phyloP scores from a whole-genome alignment of 1,140 invertebrate species.

The Drosophila asahinai region DNA sequence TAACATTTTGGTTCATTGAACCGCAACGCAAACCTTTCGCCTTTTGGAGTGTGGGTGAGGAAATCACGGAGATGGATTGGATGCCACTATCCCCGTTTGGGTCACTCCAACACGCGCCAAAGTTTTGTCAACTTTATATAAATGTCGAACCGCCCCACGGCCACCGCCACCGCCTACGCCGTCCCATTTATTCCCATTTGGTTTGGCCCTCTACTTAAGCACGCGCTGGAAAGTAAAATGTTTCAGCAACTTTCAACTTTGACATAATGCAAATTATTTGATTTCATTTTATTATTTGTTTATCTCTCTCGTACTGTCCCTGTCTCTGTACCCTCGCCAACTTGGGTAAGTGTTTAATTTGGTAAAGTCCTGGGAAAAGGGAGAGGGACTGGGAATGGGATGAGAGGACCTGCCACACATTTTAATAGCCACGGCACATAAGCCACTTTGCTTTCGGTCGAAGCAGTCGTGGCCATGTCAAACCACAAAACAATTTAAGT shows the following conservation, averaged over 20 bases:
- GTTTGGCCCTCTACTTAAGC: conserved; percentile 58
- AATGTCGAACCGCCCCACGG: conserved; percentile 15
- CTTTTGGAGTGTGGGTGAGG: background rate
- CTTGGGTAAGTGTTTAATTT: conserved; percentile 51
- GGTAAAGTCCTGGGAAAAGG: conserved; percentile 18
- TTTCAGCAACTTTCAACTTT: conserved; percentile 71
- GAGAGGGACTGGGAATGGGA: background rate
- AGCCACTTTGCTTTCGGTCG: conserved; percentile 57
- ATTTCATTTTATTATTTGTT: conserved; percentile 72
- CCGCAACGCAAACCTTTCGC: conserved; percentile 25
- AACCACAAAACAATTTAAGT: conserved; percentile 79
- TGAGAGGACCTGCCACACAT: conserved; percentile 52
- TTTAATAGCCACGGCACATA: conserved; percentile 69
- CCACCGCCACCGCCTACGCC: background rate
- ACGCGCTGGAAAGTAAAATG: conserved; percentile 57
- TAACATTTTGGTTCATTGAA: conserved; percentile 32
- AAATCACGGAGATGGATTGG: conserved; percentile 24
- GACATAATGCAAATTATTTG: conserved; percentile 73
- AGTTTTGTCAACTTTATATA: conserved; percentile 45
- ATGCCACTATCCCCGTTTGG: conserved; percentile 37
- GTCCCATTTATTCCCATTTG: conserved; percentile 31
- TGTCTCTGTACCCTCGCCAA: conserved; percentile 8
- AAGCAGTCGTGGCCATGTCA: conserved; percentile 59
- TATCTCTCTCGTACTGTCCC: conserved; percentile 26
- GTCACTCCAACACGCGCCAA: conserved; percentile 53